Percentiles rank a stretch among this genome's conserved stretches.
Conservation (phyloP, 2,888 invertebrate species). For the Pomacea canaliculata region DNA sequence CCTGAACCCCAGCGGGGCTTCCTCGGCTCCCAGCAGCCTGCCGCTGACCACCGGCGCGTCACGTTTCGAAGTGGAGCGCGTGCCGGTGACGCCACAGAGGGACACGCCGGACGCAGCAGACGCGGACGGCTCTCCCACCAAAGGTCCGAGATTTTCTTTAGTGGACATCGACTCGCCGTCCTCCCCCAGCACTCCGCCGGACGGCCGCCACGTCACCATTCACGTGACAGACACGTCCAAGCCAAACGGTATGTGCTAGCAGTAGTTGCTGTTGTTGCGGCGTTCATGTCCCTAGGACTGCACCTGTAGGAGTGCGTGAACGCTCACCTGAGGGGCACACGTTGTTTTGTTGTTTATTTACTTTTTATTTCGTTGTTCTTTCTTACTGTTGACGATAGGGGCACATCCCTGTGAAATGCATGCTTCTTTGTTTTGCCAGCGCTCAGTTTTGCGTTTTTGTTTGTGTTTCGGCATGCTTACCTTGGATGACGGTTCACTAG, state of each 20-base stretch:
- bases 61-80: conserved; percentile 16
- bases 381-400: no score
- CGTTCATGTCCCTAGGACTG: no score
- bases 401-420: no score
- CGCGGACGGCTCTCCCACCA: neutral
- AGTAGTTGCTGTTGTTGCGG: neutral
- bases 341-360: no score
- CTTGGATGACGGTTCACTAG: no score
- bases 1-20: conserved; percentile 5
- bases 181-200: neutral
- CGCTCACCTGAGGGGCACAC: no score
- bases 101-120: neutral
- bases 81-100: neutral
- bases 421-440: no score
- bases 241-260: conserved; percentile 7
- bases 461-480: no score
- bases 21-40: neutral
- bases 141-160: conserved; percentile 4
- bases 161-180: conserved; percentile 14
- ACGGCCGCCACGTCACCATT: conserved; percentile 12
- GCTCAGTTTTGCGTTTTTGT: no score
- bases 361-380: no score
- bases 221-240: conserved; percentile 18
- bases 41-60: neutral
- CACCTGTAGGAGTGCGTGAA: no score